phyloP scores from a whole-genome alignment of 2,888 invertebrate genomes.

The Pammene fasciana region DNA sequence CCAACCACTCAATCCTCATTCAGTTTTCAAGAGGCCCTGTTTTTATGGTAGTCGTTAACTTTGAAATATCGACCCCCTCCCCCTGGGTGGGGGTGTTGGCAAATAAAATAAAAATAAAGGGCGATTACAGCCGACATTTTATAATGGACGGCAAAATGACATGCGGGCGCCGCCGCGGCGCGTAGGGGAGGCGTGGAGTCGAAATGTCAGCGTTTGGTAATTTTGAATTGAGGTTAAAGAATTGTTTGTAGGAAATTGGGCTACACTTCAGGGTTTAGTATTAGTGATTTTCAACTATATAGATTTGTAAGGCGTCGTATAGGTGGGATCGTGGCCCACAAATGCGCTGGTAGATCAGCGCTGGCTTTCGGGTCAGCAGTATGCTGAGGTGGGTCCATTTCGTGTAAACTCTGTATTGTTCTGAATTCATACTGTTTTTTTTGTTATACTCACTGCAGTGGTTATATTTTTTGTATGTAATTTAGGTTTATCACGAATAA shows the following conservation, averaged over 20 bases:
- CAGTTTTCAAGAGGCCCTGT: constrained; percentile 74
- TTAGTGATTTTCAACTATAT: too few species aligned
- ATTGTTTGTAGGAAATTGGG: background rate
- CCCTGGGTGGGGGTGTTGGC: constrained; percentile 61
- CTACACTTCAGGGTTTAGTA: too few species aligned
- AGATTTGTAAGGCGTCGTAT: too few species aligned
- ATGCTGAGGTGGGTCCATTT: too few species aligned
- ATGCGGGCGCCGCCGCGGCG: constrained; percentile 78
- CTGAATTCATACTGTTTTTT: too few species aligned
- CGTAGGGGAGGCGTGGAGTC: constrained; percentile 45
- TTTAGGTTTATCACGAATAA: too few species aligned
- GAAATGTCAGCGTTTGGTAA: constrained; percentile 36
- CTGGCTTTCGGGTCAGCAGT: too few species aligned
- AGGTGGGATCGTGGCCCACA: too few species aligned
- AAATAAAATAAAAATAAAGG: constrained; percentile 83
- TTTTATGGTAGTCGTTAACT: constrained; percentile 81
- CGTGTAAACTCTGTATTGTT: too few species aligned
- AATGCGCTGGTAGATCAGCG: too few species aligned
- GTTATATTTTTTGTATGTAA: too few species aligned
- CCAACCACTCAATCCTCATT: constrained; percentile 66
- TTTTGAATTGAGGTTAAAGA: constrained; percentile 15
- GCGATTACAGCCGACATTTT: constrained; percentile 81
- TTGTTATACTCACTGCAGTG: too few species aligned
- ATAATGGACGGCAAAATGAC: constrained; percentile 80
- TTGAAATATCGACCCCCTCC: constrained; percentile 76